Evolutionary conservation across 2,888 invertebrate species (phyloP).

Genomic region (Thereva unica): DNA sequence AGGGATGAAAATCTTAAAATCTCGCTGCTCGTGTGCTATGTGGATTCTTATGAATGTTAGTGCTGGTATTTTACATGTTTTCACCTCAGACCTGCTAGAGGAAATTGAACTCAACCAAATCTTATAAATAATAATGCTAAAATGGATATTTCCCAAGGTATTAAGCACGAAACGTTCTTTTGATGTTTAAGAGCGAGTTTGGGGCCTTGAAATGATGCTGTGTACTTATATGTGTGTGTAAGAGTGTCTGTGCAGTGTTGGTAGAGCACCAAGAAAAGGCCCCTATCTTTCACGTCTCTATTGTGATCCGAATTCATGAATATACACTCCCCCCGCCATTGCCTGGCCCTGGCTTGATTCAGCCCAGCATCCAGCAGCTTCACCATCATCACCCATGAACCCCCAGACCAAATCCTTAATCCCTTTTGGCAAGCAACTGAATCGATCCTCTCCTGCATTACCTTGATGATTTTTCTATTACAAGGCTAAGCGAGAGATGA

Average conservation of each 20-base stretch:
- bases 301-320: too few species aligned
- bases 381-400: too few species aligned
- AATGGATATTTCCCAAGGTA: conserved; percentile 39
- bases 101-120: conserved; percentile 41
- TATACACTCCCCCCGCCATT: too few species aligned
- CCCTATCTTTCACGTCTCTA: too few species aligned
- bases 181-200: conserved; percentile 6
- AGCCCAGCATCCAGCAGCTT: too few species aligned
- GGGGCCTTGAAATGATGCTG: not conserved
- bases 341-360: too few species aligned
- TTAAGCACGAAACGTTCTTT: conserved; percentile 34
- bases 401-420: not conserved
- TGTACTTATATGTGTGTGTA: not conserved
- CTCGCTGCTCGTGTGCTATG: not conserved
- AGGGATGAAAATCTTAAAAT: conserved; percentile 11
- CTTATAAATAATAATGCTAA: conserved; percentile 41
- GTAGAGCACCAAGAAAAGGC: too few species aligned
- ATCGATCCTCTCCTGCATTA: conserved; percentile 4
- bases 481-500: not conserved
- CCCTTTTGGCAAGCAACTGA: not conserved
- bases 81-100: conserved; percentile 13
- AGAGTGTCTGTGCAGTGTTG: not conserved
- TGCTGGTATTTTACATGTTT: conserved; percentile 18
- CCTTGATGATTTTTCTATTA: conserved; percentile 20
- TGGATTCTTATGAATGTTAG: conserved; percentile 3